phyloP scores from a whole-genome alignment of 2,113 vertebrate genomes.

The Tenrec ecaudatus region DNA sequence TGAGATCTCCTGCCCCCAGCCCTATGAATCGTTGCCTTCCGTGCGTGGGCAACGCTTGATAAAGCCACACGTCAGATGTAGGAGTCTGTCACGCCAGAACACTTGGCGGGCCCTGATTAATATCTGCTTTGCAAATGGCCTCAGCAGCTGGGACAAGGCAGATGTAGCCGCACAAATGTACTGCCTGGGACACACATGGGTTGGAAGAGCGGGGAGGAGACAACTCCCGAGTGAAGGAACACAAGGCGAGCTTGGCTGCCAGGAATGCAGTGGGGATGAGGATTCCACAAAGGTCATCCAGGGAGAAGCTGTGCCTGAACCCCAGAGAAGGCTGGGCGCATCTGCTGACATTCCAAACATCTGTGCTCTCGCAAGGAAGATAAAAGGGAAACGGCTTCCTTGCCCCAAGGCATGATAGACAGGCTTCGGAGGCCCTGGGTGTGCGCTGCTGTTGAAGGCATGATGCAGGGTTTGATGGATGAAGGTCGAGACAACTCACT shows the following conservation, averaged over 20 bases:
- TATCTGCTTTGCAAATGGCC: conserved; percentile 55
- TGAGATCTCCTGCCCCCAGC: neutral
- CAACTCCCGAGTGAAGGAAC: conserved; percentile 54
- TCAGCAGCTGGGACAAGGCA: conserved; percentile 62
- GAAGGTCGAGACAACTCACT: conserved; percentile 67
- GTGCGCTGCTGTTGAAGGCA: conserved; percentile 74
- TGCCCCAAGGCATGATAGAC: conserved; percentile 78
- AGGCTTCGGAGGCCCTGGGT: conserved; percentile 77
- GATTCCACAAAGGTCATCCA: conserved; percentile 75
- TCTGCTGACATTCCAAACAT: conserved; percentile 79
- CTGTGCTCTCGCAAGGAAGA: conserved; percentile 76
- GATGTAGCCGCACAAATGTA: conserved; percentile 55
- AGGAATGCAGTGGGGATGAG: conserved; percentile 65
- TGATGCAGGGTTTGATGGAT: conserved; percentile 76
- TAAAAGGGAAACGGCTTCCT: conserved; percentile 79
- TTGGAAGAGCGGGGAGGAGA: conserved; percentile 56
- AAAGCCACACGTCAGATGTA: neutral
- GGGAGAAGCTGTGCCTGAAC: conserved; percentile 74
- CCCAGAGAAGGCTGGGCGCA: conserved; percentile 69
- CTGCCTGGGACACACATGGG: conserved; percentile 59
- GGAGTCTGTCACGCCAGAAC: conserved; percentile 15
- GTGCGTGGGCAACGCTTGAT: neutral
- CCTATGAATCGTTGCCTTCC: neutral
- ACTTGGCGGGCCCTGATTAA: conserved; percentile 46
- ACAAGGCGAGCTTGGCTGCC: conserved; percentile 66